Evolutionary conservation across 1,140 invertebrate genomes (phyloP).

Genomic region (Patella vulgata): DNA sequence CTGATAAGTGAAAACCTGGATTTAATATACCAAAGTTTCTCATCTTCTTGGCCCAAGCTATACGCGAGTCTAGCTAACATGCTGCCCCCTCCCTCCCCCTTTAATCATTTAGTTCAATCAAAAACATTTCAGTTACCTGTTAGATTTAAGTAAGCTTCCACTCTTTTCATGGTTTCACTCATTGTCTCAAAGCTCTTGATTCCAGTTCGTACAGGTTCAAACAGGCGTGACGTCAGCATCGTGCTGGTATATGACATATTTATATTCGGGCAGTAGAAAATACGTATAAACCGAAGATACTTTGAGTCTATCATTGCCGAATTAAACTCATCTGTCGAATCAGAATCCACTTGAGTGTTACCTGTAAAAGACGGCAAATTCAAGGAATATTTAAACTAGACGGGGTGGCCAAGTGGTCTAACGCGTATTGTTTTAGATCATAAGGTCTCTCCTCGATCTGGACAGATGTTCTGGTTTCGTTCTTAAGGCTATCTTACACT

Average conservation of each 20-base stretch:
- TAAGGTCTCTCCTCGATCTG: no score
- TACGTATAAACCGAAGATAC: slow-evolving; percentile 23
- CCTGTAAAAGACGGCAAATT: slow-evolving; percentile 7
- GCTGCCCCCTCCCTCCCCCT: no score
- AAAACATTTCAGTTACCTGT: slow-evolving; percentile 34
- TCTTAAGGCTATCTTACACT: no score
- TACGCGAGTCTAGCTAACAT: no score
- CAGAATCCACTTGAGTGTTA: slow-evolving; percentile 7
- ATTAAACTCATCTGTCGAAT: slow-evolving; percentile 25
- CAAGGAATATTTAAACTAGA: no score
- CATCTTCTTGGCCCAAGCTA: no score
- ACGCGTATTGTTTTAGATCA: no score
- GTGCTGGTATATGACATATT: slow-evolving; percentile 10
- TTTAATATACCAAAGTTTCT: no score
- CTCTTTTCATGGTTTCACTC: slow-evolving; percentile 30
- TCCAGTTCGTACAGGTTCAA: slow-evolving; percentile 24
- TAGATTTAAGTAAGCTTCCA: slow-evolving; percentile 29
- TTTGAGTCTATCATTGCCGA: slow-evolving; percentile 3
- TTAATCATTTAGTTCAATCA: no score
- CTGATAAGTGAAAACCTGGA: no score
- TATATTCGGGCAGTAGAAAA: slow-evolving; percentile 23
- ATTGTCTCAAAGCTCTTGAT: slow-evolving; percentile 29
- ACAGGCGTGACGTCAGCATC: slow-evolving; percentile 25
- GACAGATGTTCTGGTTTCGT: no score
- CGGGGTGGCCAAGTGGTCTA: no score